Evolutionary conservation across 1,140 invertebrate genomes (phyloP).

Genomic region (Holotrichia oblita): DNA sequence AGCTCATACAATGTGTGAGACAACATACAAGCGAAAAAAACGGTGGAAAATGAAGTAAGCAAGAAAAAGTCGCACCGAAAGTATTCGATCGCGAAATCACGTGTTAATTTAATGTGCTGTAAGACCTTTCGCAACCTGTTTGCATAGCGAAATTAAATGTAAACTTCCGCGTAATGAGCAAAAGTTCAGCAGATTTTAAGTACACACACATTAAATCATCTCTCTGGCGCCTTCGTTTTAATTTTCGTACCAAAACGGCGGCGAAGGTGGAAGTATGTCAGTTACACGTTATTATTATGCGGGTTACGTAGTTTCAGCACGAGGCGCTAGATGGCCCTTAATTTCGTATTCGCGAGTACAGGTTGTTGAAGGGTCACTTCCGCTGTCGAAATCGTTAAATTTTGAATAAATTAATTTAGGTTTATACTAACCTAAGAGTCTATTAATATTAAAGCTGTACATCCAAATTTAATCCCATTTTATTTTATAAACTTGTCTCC

Average conservation of each 20-base stretch:
- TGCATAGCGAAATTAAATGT: constrained; percentile 32
- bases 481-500: too few relatives aligned
- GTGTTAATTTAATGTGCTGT: constrained; percentile 7
- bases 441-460: too few relatives aligned
- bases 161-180: constrained; percentile 26
- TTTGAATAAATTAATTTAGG: not conserved
- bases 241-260: not conserved
- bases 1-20: too few relatives aligned
- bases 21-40: not conserved
- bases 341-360: constrained; percentile 14
- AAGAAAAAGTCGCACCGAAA: not conserved
- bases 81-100: not conserved
- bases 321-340: constrained; percentile 15
- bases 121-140: constrained; percentile 27
- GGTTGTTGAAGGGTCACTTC: not conserved
- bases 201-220: constrained; percentile 34
- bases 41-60: not conserved
- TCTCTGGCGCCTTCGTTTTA: not conserved
- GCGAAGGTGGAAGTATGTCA: not conserved
- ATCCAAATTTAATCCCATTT: too few relatives aligned
- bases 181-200: constrained; percentile 34
- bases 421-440: not conserved
- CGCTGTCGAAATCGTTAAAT: not conserved
- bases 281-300: constrained; percentile 26
- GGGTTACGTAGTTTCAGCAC: not conserved